phyloP scores from a whole-genome alignment of 1,140 invertebrate species.

The Bombus huntii region DNA sequence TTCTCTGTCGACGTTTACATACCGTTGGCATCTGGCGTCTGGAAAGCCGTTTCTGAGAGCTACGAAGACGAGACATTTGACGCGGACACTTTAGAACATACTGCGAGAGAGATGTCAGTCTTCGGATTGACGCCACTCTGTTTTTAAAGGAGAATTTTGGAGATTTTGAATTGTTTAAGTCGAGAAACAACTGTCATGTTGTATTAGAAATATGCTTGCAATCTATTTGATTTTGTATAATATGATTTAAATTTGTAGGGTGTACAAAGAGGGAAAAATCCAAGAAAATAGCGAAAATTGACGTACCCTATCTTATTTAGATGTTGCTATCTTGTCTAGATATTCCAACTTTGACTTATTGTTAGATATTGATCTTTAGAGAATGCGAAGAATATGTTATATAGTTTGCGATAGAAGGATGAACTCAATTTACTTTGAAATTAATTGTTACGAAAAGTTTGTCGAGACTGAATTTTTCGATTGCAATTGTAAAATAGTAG shows the following conservation, averaged over 20 bases:
- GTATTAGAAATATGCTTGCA: background rate
- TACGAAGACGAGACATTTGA: background rate
- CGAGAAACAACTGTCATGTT: background rate
- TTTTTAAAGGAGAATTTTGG: background rate
- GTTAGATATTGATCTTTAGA: background rate
- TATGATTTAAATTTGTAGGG: background rate
- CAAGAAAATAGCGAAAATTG: background rate
- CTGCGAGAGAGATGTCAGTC: background rate
- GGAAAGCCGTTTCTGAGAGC: background rate
- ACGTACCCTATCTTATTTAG: background rate
- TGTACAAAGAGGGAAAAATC: background rate
- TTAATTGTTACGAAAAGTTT: background rate
- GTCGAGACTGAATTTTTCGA: background rate
- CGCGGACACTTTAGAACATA: background rate
- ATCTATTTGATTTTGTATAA: background rate
- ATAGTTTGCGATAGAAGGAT: background rate
- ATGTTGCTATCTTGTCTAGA: background rate
- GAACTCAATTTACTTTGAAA: background rate
- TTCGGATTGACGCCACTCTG: background rate
- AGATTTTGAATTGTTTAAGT: background rate
- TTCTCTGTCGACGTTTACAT: constrained; percentile 20
- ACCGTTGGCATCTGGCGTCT: background rate
- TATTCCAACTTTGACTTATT: background rate
- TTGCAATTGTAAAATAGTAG: background rate
- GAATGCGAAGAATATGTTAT: background rate